Conservation (phyloP, 1,140 invertebrate genomes). For the Euborellia annulipes region DNA sequence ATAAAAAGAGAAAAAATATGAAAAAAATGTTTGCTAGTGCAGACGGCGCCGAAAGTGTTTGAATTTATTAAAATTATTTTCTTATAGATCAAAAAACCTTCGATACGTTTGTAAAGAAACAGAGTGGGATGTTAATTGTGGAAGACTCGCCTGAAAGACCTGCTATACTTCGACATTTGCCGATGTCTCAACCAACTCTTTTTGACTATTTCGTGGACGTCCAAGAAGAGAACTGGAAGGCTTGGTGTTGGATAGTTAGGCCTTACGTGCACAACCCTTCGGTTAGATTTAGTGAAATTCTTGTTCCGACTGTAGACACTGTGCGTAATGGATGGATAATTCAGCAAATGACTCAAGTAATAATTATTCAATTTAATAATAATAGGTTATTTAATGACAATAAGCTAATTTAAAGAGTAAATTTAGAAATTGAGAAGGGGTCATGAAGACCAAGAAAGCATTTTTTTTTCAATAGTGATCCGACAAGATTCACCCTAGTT, state of each 20-base stretch:
- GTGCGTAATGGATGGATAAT: conserved; percentile 61
- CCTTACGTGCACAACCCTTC: conserved; percentile 52
- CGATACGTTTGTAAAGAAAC: conserved; percentile 64
- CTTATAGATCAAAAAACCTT: conserved; percentile 38
- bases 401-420: too few species aligned
- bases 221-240: conserved; percentile 56
- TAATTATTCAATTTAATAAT: too few species aligned
- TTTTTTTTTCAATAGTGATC: too few species aligned
- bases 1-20: too few species aligned
- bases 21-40: too few species aligned
- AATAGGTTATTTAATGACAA: too few species aligned
- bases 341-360: conserved; percentile 55
- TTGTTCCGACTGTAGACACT: conserved; percentile 81
- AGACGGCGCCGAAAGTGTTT: too few species aligned
- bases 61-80: too few species aligned
- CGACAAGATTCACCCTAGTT: too few species aligned
- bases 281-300: conserved; percentile 60
- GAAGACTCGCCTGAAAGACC: conserved; percentile 43
- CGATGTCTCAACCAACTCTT: conserved; percentile 43
- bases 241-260: conserved; percentile 64
- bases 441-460: too few species aligned
- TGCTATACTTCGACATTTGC: conserved; percentile 43
- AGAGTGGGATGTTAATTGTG: conserved; percentile 45
- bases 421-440: too few species aligned
- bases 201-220: conserved; percentile 71